A percentile compares a stretch with the other conserved stretches of the same genome.
These are phyloP conservation scores for Propithecus coquereli DNA, from an alignment of 2,113 vertebrate species.

Conservation along the genomic window DNA sequence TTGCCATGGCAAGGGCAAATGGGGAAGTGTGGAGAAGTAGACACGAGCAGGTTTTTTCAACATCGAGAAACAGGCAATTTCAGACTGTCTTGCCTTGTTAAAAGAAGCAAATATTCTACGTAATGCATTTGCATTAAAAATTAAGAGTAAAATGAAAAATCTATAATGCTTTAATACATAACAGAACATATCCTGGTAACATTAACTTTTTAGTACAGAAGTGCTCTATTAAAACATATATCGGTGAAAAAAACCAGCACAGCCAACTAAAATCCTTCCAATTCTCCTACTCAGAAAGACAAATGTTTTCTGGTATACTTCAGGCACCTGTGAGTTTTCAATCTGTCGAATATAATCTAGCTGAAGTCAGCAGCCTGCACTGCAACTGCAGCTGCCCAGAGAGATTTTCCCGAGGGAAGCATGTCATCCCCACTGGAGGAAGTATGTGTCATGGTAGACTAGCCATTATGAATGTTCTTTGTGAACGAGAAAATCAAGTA, in stretches of 20 bases:
- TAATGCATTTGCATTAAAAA: constrained; percentile 31
- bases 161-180: not conserved
- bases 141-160: constrained; percentile 5
- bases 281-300: constrained; percentile 66
- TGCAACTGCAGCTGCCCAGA: constrained; percentile 43
- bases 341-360: constrained; percentile 53
- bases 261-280: constrained; percentile 57
- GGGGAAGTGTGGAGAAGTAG: not conserved
- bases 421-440: constrained; percentile 36
- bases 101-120: constrained; percentile 1
- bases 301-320: constrained; percentile 60
- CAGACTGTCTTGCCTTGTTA: not conserved
- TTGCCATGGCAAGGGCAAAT: not conserved
- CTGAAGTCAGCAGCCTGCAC: constrained; percentile 61
- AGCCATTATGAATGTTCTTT: constrained; percentile 28
- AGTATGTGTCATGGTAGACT: constrained; percentile 35
- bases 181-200: not conserved
- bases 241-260: constrained; percentile 31
- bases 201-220: constrained; percentile 4
- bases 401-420: constrained; percentile 47
- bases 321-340: constrained; percentile 68
- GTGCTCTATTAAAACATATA: constrained; percentile 29
- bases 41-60: not conserved
- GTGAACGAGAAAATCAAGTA: constrained; percentile 49
- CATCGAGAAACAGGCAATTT: not conserved